Base-by-base conservation (phyloP, 2,113 vertebrate species). In the Mesocricetus auratus region DNA sequence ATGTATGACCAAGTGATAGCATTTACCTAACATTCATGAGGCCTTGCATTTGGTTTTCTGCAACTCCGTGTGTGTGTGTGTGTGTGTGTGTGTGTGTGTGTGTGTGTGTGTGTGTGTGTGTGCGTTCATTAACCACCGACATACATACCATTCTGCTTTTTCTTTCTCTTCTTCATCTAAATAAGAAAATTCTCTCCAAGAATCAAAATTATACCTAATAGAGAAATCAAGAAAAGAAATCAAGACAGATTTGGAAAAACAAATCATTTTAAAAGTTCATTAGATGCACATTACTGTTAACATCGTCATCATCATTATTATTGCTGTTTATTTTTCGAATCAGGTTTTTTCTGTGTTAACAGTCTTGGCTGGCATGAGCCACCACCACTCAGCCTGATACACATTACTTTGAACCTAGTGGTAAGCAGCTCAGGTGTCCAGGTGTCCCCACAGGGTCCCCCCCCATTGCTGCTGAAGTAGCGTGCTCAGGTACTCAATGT, bases 81-180 rank as follows among this genome's bases (percentile, higher is more conserved):
- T 42, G 81, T 93, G 33, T 96, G n/a, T 39, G 71, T 73, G 19
- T 39, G n/a, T 94, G 36, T 39, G 78, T 93, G 45, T 96, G 68
- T 69, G 33, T 69, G 33, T n/a, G 68, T 66, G 64, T 26, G 60
- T 62, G 60, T 24, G 21, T 93, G 39, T 39, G 81, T 93, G 39
- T 96, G 95, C 24, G 42, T 93, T 24, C 90, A 87, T 73, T 94
- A 97, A 62, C 86, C 24, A 96, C 47, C 81, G 98, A 93, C 16
- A 97, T 97, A 98, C 98, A 98, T 98, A 99, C 99, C 99, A 99
- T 99, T 99, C 99, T 92, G 99, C 99, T 92, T 99, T 99, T 98
- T 99, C 99, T 98, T 99, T 99, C 98, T 99, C 99, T 97, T 99
- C 99, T 98, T 99, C 99, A 97, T 99, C 99, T 98, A 99, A 98